Percentiles rank a stretch among this genome's conserved stretches.
These are phyloP conservation scores for Sylvia atricapilla DNA, from an alignment of 2,113 vertebrate species.

Conservation along the genomic window DNA sequence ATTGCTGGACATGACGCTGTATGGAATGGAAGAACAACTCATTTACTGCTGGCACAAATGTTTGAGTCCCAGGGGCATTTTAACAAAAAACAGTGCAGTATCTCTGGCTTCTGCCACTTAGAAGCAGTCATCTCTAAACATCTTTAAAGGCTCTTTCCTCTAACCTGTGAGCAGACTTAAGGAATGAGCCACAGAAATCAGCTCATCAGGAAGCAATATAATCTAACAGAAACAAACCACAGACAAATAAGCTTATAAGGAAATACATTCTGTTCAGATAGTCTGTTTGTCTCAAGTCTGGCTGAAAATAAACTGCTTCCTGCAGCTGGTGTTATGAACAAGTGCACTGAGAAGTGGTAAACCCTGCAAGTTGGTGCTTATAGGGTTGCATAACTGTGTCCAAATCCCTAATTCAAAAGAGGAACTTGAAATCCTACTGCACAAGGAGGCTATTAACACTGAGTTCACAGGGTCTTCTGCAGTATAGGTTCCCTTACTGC, in stretches of 20 bases:
- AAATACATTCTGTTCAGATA: background rate
- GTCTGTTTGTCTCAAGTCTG: background rate
- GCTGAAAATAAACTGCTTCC: background rate
- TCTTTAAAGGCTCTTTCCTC: background rate
- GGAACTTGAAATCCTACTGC: background rate
- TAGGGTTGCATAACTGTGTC: background rate
- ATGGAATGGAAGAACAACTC: background rate
- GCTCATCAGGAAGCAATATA: background rate
- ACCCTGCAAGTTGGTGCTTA: background rate
- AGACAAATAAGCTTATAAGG: background rate
- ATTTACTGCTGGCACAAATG: background rate
- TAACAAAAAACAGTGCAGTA: background rate
- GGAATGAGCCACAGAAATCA: background rate
- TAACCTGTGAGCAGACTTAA: background rate
- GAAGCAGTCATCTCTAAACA: background rate
- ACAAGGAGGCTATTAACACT: background rate
- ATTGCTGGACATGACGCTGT: rapidly evolving
- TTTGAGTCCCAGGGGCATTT: background rate
- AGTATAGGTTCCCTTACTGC: background rate
- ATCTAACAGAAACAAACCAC: background rate
- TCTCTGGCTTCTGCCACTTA: background rate
- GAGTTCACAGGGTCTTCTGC: background rate
- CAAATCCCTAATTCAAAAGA: background rate
- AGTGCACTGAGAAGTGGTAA: background rate
- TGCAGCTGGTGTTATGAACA: background rate